phyloP scores from a whole-genome alignment of 2,113 vertebrate genomes.

The Ivindomyrus marchei region DNA sequence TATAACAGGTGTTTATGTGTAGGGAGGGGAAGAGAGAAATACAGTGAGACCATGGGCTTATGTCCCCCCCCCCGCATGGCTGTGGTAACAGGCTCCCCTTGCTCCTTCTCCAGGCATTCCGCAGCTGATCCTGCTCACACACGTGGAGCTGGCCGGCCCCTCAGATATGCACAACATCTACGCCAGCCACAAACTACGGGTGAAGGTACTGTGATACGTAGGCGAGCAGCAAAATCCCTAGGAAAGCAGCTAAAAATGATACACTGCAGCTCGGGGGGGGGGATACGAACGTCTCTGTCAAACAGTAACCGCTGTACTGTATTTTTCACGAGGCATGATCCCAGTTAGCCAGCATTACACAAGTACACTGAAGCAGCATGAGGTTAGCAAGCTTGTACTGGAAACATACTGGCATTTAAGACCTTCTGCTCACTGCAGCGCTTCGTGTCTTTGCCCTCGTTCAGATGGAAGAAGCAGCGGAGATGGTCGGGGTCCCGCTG shows the following conservation, averaged over 20 bases:
- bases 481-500: conserved; percentile 25
- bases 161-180: conserved; percentile 23
- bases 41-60: not conserved
- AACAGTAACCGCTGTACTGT: not conserved
- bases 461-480: conserved; percentile 32
- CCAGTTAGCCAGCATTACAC: not conserved
- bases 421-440: not conserved
- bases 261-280: not conserved
- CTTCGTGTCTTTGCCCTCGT: not conserved
- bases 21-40: not conserved
- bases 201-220: conserved; percentile 15
- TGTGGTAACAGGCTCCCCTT: not conserved
- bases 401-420: not conserved
- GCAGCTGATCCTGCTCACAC: conserved; percentile 33
- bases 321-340: not conserved
- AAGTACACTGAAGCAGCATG: not conserved
- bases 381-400: not conserved
- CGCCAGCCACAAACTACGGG: conserved; percentile 21
- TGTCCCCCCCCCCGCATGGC: not conserved
- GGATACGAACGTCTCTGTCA: not conserved
- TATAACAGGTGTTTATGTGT: not conserved
- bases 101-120: conserved; percentile 20
- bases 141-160: conserved; percentile 28
- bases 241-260: not conserved
- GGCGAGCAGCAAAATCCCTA: not conserved